Evolutionary conservation across 1,140 invertebrate species (phyloP).

Genomic region (Bombus impatiens): DNA sequence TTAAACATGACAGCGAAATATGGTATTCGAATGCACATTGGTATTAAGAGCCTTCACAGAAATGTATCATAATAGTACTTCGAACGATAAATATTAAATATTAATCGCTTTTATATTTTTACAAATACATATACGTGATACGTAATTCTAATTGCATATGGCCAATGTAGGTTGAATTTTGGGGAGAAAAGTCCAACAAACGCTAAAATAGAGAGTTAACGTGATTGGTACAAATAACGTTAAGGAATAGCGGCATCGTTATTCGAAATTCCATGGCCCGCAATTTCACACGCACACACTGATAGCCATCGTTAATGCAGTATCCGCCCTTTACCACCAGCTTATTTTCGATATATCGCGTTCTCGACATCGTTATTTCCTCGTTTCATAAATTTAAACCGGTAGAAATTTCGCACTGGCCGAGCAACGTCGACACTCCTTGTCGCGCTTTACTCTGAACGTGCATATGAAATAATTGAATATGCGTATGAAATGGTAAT

Average conservation of each 20-base stretch:
- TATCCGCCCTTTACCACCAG: background rate
- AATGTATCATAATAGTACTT: background rate
- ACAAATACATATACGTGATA: background rate
- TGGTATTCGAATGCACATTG: too few relatives aligned
- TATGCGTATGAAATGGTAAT: background rate
- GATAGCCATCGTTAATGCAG: conserved; percentile 17
- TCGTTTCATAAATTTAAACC: conserved; percentile 22
- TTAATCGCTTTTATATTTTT: background rate
- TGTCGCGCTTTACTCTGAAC: background rate
- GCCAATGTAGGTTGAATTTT: background rate
- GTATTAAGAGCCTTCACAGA: background rate
- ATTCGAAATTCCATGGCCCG: background rate
- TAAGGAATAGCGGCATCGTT: conserved; percentile 19
- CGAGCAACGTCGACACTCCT: background rate
- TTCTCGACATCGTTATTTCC: conserved; percentile 12
- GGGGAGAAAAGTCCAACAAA: background rate
- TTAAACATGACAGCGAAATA: background rate
- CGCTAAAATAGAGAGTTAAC: conserved; percentile 18
- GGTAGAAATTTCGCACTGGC: background rate
- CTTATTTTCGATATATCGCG: conserved; percentile 13
- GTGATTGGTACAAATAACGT: conserved; percentile 12
- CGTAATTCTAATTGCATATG: too few relatives aligned
- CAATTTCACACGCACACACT: background rate
- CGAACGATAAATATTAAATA: background rate
- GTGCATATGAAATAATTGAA: background rate